Percentiles rank a stretch among this genome's conserved stretches.
phyloP scores from a whole-genome alignment of 1,140 invertebrate genomes.

The Chionoecetes opilio region DNA sequence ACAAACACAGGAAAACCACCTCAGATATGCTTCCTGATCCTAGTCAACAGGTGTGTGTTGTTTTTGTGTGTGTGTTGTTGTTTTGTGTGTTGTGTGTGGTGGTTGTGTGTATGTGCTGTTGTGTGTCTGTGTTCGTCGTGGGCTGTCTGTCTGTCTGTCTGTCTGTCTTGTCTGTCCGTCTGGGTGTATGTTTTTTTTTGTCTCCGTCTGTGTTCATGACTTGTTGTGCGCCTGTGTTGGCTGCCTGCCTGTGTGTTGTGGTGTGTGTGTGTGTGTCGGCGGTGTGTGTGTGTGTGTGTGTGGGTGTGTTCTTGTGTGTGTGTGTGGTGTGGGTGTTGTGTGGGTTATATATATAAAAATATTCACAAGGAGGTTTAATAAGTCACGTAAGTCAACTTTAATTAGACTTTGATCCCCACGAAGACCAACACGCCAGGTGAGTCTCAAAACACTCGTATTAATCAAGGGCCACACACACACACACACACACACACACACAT shows the following conservation, averaged over 20 bases:
- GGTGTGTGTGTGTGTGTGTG: conserved; percentile 61
- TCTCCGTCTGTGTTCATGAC: conserved; percentile 54
- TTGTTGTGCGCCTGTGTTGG: conserved; percentile 44
- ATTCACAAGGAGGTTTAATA: neutral
- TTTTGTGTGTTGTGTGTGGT: conserved; percentile 43
- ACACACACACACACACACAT: neutral
- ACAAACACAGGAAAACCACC: neutral
- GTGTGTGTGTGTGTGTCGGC: conserved; percentile 55
- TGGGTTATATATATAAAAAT: neutral
- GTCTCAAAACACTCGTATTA: neutral
- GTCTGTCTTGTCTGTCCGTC: conserved; percentile 44
- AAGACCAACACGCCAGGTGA: neutral
- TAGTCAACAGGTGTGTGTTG: conserved; percentile 30
- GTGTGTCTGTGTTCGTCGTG: conserved; percentile 32
- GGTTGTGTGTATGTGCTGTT: conserved; percentile 59
- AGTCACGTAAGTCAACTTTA: neutral
- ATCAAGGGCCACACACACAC: neutral
- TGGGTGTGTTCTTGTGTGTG: conserved; percentile 27
- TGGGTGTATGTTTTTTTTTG: too few relatives aligned
- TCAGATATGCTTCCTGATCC: conserved; percentile 16
- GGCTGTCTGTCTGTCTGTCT: conserved; percentile 52
- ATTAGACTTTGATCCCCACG: neutral
- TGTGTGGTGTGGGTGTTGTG: conserved; percentile 47
- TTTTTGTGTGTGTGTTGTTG: conserved; percentile 58
- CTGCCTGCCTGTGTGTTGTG: conserved; percentile 38